Evolutionary conservation across 1,140 invertebrate genomes (phyloP).

Genomic region (Sinonovacula constricta): DNA sequence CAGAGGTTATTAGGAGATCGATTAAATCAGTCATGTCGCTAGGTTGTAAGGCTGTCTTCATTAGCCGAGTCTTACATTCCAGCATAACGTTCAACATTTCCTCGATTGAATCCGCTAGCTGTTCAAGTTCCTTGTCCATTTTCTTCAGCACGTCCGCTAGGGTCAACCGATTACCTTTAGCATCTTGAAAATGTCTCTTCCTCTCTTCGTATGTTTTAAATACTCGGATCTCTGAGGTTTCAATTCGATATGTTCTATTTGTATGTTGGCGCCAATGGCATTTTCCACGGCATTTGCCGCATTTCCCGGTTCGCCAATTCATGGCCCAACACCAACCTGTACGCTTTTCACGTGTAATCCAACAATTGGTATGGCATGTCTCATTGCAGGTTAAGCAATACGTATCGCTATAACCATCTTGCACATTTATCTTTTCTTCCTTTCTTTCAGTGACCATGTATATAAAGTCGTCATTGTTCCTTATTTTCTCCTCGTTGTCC

Average conservation of each 20-base stretch:
- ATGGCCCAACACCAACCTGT: not conserved
- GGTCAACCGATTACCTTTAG: not conserved
- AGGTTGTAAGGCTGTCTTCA: not conserved
- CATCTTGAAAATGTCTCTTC: constrained; percentile 7
- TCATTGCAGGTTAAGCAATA: constrained; percentile 45
- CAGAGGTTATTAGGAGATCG: too few species aligned
- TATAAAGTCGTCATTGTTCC: constrained; percentile 45
- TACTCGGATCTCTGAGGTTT: not conserved
- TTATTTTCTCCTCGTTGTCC: constrained; percentile 28
- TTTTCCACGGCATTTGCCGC: constrained; percentile 7
- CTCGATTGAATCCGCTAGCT: not conserved
- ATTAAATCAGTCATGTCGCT: too few species aligned
- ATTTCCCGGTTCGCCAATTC: constrained; percentile 6
- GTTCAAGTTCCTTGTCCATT: constrained; percentile 9
- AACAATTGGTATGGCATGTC: constrained; percentile 50
- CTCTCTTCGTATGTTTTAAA: constrained; percentile 4
- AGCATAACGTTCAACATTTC: not conserved
- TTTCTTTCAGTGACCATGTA: constrained; percentile 4
- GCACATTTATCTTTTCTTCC: constrained; percentile 5
- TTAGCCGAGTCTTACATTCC: constrained; percentile 7
- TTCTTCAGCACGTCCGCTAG: not conserved
- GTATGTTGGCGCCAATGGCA: constrained; percentile 30
- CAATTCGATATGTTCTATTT: constrained; percentile 20
- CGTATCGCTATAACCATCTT: constrained; percentile 30
- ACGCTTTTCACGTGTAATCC: not conserved